phyloP scores from a whole-genome alignment of 2,888 invertebrate species.

The Tachina fera region DNA sequence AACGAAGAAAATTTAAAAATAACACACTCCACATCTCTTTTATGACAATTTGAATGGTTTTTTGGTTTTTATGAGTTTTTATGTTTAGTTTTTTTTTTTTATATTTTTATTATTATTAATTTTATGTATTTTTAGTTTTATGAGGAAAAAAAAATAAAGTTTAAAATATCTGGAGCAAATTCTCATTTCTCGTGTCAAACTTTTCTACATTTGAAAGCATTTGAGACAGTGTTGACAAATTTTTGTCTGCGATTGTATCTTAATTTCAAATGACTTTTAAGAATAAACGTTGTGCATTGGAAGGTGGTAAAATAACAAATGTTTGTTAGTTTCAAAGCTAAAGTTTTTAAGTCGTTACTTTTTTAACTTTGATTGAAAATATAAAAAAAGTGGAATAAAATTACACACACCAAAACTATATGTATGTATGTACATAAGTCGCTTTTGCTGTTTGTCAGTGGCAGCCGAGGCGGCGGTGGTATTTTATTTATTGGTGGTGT shows the following conservation, averaged over 20 bases:
- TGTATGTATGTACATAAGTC: neutral
- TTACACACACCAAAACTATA: conserved; percentile 33
- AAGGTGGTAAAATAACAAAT: conserved; percentile 59
- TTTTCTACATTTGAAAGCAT: neutral
- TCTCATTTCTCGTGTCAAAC: neutral
- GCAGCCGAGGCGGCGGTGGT: conserved; percentile 30
- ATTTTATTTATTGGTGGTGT: conserved; percentile 23
- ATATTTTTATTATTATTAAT: neutral
- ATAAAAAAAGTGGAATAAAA: conserved; percentile 21
- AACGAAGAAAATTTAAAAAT: neutral
- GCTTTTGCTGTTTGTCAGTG: conserved; percentile 13
- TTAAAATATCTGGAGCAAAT: conserved; percentile 18
- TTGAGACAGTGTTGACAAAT: conserved; percentile 1
- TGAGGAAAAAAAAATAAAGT: conserved; percentile 16
- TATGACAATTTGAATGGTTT: conserved; percentile 23
- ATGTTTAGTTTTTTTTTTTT: neutral
- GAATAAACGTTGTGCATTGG: conserved; percentile 47
- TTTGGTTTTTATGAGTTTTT: conserved; percentile 1
- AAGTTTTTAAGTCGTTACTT: conserved; percentile 61
- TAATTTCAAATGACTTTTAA: conserved; percentile 11
- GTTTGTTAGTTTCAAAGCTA: conserved; percentile 60
- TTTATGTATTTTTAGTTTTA: conserved; percentile 26
- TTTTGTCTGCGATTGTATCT: conserved; percentile 5
- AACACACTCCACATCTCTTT: conserved; percentile 5
- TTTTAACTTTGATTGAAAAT: conserved; percentile 62